phyloP scores from a whole-genome alignment of 2,888 invertebrate genomes.

The Agrilus cyanescens region DNA sequence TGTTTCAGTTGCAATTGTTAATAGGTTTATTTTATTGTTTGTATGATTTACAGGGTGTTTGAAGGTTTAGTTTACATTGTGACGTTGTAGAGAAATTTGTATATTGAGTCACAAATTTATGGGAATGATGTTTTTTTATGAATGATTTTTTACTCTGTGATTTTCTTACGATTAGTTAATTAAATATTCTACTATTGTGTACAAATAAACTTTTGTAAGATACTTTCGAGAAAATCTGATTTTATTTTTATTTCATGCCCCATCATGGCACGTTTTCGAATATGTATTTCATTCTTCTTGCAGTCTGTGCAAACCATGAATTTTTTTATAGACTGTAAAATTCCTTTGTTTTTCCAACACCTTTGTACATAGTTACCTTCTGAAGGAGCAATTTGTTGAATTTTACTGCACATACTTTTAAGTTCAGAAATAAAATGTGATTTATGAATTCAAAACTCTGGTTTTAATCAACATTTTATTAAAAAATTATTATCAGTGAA shows the following conservation, averaged over 20 bases:
- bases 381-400: slow-evolving; percentile 31
- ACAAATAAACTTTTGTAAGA: slow-evolving; percentile 16
- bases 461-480: too few species aligned
- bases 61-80: too few species aligned
- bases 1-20: slow-evolving; percentile 37
- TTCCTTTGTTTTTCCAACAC: slow-evolving; percentile 26
- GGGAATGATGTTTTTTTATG: slow-evolving; percentile 9
- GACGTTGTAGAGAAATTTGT: too few species aligned
- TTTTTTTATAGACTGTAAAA: slow-evolving; percentile 23
- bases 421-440: slow-evolving; percentile 11
- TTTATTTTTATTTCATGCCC: too few species aligned
- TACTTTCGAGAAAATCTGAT: too few species aligned
- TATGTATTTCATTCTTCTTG: too few species aligned
- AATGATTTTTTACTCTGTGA: slow-evolving; percentile 32
- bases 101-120: slow-evolving; percentile 21
- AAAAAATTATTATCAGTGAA: too few species aligned
- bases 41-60: slow-evolving; percentile 10
- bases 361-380: slow-evolving; percentile 34
- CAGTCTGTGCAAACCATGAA: too few species aligned
- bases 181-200: slow-evolving; percentile 26
- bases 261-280: too few species aligned
- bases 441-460: neutral
- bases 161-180: slow-evolving; percentile 15
- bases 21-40: slow-evolving; percentile 35
- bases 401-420: slow-evolving; percentile 24